Evolutionary conservation across 2,113 vertebrate species (phyloP), one percentile per base, ranked within the genome.

Genomic region (Muntiacus reevesi): DNA sequence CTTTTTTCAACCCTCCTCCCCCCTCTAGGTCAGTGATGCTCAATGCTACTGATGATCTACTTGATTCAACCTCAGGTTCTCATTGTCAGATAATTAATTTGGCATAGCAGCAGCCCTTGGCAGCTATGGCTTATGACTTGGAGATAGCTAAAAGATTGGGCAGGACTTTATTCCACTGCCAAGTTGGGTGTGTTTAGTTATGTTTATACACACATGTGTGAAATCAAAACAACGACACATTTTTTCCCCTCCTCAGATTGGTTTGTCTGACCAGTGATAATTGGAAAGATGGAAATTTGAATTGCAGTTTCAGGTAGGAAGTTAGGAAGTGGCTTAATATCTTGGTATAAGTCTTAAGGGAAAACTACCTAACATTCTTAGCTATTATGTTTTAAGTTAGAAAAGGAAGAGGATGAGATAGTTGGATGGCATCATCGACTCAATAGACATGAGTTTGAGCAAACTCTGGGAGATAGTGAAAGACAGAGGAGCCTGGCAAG

Each of bases 21-120:
- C 15, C 21, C 96, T 95, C 71, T 96, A 96, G 43, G 59, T 97
- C 90, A 93, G 21, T 96, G 84, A 16, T 95, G 47, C 81, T 89
- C 84, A 96, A 81, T 2, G 3, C n/a, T 93, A 87, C 93, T 97
- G 81, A 97, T 45, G 78, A 83, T 91, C 47, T 89, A 60, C 57
- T 96, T 98, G 96, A 54, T 97, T 60, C 96, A 98, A 95, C 60
- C 84, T 98, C 96, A 91, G 95, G 78, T 97, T 96, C 30, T 98
- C 85, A 89, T 98, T 97, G 97, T 96, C 92, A 97, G 91, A 91
- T 98, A 98, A 98, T 98, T 98, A 98, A 96, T 87, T 98, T 98
- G 98, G 98, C 97, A 74, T 89, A 10, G 1, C 83, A 97, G 74
- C 81, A 93, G 50, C 60, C 91, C 78, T 97, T 98, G 96, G 97